Evolutionary conservation across 2,888 invertebrate genomes (phyloP).

Genomic region (Merodon equestris): DNA sequence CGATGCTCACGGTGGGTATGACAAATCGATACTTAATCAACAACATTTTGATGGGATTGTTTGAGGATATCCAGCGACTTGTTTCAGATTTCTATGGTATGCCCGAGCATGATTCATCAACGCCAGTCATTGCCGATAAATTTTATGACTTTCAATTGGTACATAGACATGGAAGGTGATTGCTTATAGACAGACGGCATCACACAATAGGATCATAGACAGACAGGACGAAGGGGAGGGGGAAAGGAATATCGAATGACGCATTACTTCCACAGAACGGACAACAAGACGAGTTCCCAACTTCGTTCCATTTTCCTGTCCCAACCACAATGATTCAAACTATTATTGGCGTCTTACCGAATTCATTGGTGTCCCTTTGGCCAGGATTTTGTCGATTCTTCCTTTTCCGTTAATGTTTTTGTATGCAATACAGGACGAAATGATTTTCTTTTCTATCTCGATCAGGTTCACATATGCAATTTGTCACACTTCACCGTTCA

Average conservation of each 20-base stretch:
- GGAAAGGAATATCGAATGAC: conserved; percentile 42
- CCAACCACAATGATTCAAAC: no score
- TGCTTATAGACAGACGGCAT: no score
- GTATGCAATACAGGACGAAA: no score
- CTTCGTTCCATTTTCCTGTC: background rate
- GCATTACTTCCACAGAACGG: conserved; percentile 57
- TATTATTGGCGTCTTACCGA: conserved; percentile 15
- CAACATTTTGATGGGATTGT: conserved; percentile 55
- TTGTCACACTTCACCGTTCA: conserved; percentile 3
- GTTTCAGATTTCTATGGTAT: conserved; percentile 9
- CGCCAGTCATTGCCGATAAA: conserved; percentile 40
- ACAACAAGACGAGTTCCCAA: conserved; percentile 6
- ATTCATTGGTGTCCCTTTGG: background rate
- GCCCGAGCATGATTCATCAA: conserved; percentile 58
- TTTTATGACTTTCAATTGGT: conserved; percentile 49
- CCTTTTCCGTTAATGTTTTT: no score
- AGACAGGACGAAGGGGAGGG: no score
- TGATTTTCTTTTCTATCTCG: no score
- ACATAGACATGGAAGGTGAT: conserved; percentile 33
- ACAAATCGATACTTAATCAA: conserved; percentile 68
- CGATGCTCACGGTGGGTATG: conserved; percentile 32
- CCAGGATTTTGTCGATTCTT: background rate
- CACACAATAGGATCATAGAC: conserved; percentile 24
- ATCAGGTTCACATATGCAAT: no score
- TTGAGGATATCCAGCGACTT: conserved; percentile 46